A percentile compares a stretch with the other conserved stretches of the same genome.
These are phyloP conservation scores for Oryzias celebensis DNA, from an alignment of 2,113 vertebrate species.

Conservation along the genomic window DNA sequence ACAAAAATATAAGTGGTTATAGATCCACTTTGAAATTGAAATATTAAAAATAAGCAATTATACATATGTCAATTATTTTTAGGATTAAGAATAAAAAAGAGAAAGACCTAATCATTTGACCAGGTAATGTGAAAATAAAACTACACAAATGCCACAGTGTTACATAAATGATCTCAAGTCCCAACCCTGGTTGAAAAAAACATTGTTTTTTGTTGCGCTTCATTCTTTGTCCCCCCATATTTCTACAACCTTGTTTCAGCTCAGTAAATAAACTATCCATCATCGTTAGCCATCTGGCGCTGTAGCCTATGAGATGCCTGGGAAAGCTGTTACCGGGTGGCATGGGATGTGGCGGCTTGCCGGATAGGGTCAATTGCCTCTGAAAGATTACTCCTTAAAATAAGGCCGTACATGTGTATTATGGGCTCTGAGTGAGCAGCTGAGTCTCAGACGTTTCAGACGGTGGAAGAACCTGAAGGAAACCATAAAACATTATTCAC, in stretches of 20 bases:
- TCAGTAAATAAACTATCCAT: slow-evolving; percentile 73
- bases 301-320: slow-evolving; percentile 53
- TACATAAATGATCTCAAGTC: too few relatives aligned
- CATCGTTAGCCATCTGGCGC: slow-evolving; percentile 67
- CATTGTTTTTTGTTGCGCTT: not conserved
- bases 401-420: slow-evolving; percentile 48
- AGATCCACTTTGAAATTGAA: too few relatives aligned
- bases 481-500: slow-evolving; percentile 25
- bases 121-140: too few relatives aligned
- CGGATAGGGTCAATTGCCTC: slow-evolving; percentile 66
- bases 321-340: slow-evolving; percentile 66
- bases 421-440: slow-evolving; percentile 16
- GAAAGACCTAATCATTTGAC: too few relatives aligned
- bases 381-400: slow-evolving; percentile 63
- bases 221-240: slow-evolving; percentile 24
- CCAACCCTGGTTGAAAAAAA: too few relatives aligned
- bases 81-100: too few relatives aligned
- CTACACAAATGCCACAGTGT: too few relatives aligned
- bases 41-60: too few relatives aligned
- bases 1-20: too few relatives aligned
- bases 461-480: slow-evolving; percentile 24
- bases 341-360: slow-evolving; percentile 41
- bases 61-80: too few relatives aligned
- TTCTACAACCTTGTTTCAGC: slow-evolving; percentile 60
- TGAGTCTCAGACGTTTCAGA: not conserved